These are phyloP conservation scores for Heliconius ismenius DNA, from an alignment of 2,888 invertebrate species.

Conservation along the genomic window DNA sequence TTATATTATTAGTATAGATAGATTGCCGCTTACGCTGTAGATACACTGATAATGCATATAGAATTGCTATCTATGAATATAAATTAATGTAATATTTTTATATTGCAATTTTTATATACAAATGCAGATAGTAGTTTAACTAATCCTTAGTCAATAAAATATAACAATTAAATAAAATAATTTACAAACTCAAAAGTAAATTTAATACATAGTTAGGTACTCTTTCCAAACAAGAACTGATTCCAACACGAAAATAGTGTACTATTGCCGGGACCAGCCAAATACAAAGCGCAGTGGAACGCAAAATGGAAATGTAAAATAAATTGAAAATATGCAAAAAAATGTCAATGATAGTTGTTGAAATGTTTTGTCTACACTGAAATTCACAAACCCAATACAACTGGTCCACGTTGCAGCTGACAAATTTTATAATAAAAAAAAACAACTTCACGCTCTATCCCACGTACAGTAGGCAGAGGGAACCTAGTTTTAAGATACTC, in stretches of 20 bases:
- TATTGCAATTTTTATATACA: too few species aligned
- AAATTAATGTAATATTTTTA: too few species aligned
- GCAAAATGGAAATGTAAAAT: conserved; percentile 33
- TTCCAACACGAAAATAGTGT: background rate
- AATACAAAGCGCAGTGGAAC: conserved; percentile 30
- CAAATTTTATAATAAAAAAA: conserved; percentile 25
- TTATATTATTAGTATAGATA: too few species aligned
- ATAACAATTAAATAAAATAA: background rate
- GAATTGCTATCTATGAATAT: too few species aligned
- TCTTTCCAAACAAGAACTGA: background rate
- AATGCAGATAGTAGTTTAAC: too few species aligned
- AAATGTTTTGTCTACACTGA: conserved; percentile 29
- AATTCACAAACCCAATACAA: conserved; percentile 18
- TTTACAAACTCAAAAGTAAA: background rate
- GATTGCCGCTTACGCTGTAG: too few species aligned
- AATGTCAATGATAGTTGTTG: conserved; percentile 6
- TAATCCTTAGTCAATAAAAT: background rate
- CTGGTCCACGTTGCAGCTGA: conserved; percentile 4
- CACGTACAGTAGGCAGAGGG: too few species aligned
- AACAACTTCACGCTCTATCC: too few species aligned
- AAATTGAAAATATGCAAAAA: conserved; percentile 31
- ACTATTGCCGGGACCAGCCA: background rate
- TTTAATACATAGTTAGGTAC: background rate
- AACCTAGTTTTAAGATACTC: too few species aligned
- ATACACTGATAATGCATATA: too few species aligned